Evolutionary conservation across 2,888 invertebrate species (phyloP), one percentile per base, ranked within the genome.

Genomic region (Pinctada fucata): DNA sequence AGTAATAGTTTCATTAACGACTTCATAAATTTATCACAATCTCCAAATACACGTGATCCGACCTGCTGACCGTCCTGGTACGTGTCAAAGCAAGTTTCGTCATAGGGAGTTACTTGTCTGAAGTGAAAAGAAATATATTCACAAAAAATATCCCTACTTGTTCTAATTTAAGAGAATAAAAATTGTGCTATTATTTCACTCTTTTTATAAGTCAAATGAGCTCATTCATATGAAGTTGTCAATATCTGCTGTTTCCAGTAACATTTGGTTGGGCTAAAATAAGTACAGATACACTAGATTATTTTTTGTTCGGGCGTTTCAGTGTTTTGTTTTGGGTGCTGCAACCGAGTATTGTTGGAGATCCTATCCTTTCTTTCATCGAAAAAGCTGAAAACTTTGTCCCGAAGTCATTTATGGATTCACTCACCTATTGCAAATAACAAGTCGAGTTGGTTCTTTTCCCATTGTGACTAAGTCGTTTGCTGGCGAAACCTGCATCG

Each of bases 401-500:
- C 31, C 31, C 1, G 31, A 31, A 31, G n/a, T n/a, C n/a, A n/a
- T 58, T 58, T 13, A 10, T 66, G 16, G 2, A 16, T 13, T 16
- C 66, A 66, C 6, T n/a, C 64, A 90, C 90, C 90, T 89, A 82
- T 90, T 90, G 77, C 89, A 89, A 47, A 90, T 86, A 72, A 89
- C 84, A 2, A 90, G 83, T 48, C 87, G 65, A 64, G 76, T 75
- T 0, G 89, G 89, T 64, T 84, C 72, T 52, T 83, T 73, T 1
- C 90, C 89, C 86, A 86, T 87, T 74, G 85, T 84, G 0, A 90
- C 88, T 51, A 91, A 86, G 75, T 85, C 84, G 71, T 88, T 87
- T 2, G 91, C 91, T 2, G 91, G 91, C 0, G 88, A 86, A 2
- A 91, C 91, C 50, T 85, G 80, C 64, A 91, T 83, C 4, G 91